These are phyloP conservation scores for Isotomurus palustris DNA, from an alignment of 2,888 invertebrate species.

Conservation along the genomic window DNA sequence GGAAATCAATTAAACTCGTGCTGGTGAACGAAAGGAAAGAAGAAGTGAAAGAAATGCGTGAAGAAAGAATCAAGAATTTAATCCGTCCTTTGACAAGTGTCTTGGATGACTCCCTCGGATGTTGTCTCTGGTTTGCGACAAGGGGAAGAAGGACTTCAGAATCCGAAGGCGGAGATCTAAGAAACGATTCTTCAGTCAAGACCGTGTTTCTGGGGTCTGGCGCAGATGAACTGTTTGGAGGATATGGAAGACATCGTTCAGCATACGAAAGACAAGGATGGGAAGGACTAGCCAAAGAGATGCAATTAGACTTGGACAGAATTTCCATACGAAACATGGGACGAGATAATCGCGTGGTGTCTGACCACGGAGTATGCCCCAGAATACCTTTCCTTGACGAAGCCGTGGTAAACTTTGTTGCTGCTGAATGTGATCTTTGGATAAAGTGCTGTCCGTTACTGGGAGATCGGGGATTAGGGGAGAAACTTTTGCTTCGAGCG, in stretches of 20 bases:
- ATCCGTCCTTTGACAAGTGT: conserved; percentile 81
- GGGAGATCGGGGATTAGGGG: conserved; percentile 69
- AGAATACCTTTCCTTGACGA: conserved; percentile 67
- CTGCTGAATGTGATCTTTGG: conserved; percentile 50
- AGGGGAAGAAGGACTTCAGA: conserved; percentile 59
- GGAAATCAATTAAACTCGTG: conserved; percentile 33
- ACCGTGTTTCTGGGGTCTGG: conserved; percentile 54
- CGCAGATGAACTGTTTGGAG: conserved; percentile 79
- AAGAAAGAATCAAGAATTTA: conserved; percentile 64
- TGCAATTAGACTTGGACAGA: conserved; percentile 73
- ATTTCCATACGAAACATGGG: conserved; percentile 88
- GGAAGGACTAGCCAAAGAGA: conserved; percentile 59
- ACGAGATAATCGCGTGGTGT: conserved; percentile 86
- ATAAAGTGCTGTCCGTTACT: conserved; percentile 39
- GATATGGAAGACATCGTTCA: conserved; percentile 42
- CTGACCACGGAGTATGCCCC: conserved; percentile 79
- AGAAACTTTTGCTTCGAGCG: conserved; percentile 80
- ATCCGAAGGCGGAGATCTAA: conserved; percentile 22
- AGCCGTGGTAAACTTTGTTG: conserved; percentile 55
- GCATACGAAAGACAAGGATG: conserved; percentile 50
- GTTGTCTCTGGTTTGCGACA: conserved; percentile 95
- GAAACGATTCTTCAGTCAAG: conserved; percentile 58
- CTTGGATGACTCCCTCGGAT: conserved; percentile 92
- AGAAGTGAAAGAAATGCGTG: conserved; percentile 61
- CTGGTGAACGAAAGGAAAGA: conserved; percentile 63